phyloP scores from a whole-genome alignment of 2,113 vertebrate genomes.

The Cheilinus undulatus region DNA sequence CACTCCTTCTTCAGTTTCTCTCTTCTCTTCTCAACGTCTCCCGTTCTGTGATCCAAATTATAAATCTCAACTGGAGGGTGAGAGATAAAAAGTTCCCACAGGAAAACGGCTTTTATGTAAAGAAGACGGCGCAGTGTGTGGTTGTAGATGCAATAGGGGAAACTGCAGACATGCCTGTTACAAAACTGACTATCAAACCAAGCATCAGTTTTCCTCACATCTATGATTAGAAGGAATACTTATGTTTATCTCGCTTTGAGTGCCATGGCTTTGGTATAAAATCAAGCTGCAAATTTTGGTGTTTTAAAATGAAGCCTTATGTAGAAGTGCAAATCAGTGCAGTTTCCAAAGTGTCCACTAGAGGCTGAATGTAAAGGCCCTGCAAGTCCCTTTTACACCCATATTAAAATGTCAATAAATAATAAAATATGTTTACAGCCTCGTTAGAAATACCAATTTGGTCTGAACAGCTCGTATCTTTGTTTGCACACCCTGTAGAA shows the following conservation, averaged over 20 bases:
- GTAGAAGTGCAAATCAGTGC: no score
- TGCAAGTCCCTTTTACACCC: no score
- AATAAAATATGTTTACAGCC: no score
- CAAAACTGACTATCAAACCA: constrained; percentile 1
- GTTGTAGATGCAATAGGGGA: constrained; percentile 14
- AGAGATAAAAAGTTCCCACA: constrained; percentile 73
- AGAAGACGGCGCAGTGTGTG: constrained; percentile 47
- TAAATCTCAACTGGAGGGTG: constrained; percentile 75
- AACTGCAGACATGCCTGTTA: constrained; percentile 8
- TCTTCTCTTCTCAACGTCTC: constrained; percentile 58
- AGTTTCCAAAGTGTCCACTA: no score
- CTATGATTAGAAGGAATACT: neutral
- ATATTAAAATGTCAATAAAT: no score
- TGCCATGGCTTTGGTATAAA: neutral
- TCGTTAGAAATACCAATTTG: no score
- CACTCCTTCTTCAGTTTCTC: constrained; percentile 60
- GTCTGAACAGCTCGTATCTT: no score
- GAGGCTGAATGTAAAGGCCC: no score
- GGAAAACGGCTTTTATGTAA: constrained; percentile 69
- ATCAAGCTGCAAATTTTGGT: neutral
- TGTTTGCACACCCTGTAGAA: no score
- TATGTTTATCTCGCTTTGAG: constrained; percentile 1
- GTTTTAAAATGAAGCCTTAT: neutral
- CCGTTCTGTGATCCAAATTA: constrained; percentile 79
- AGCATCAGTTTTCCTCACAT: neutral